A percentile compares a stretch with the other conserved stretches of the same genome.
These are phyloP conservation scores for Mesopsocus fuscifrons DNA, from an alignment of 2,888 invertebrate genomes.

Conservation along the genomic window DNA sequence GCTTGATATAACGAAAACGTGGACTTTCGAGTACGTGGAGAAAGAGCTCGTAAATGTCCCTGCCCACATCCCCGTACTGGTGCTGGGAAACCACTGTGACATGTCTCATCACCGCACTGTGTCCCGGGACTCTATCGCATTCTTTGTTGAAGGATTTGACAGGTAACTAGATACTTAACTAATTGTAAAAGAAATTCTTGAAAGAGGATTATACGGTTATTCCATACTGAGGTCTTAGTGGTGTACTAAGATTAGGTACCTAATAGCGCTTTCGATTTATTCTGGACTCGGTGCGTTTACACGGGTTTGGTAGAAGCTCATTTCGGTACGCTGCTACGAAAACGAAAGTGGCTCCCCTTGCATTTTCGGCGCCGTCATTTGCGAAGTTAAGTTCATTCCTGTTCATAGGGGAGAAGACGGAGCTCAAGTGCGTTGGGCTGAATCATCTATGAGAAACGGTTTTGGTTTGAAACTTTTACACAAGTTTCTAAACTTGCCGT, in stretches of 20 bases:
- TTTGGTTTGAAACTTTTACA: constrained; percentile 83
- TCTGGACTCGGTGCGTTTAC: no score
- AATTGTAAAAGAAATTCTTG: no score
- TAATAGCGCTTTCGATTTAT: no score
- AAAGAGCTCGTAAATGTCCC: constrained; percentile 67
- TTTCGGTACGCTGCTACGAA: no score
- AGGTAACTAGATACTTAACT: constrained; percentile 11
- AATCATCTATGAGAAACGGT: constrained; percentile 88
- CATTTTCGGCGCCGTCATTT: no score
- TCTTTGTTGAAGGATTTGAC: constrained; percentile 4
- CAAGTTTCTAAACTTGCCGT: constrained; percentile 89
- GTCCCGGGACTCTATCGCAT: constrained; percentile 30
- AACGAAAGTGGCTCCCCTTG: no score
- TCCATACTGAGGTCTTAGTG: no score
- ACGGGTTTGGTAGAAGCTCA: no score
- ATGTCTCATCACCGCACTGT: constrained; percentile 92
- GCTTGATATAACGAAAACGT: constrained; percentile 87
- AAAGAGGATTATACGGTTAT: no score
- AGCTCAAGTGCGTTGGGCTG: constrained; percentile 64
- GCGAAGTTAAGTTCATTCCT: no score
- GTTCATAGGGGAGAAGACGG: constrained; percentile 22
- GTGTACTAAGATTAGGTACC: no score
- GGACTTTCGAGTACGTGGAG: constrained; percentile 92
- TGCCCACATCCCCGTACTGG: constrained; percentile 61
- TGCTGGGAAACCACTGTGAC: constrained; percentile 87